Evolutionary conservation across 1,140 invertebrate genomes (phyloP).

Genomic region (Scaptomyza pallida): DNA sequence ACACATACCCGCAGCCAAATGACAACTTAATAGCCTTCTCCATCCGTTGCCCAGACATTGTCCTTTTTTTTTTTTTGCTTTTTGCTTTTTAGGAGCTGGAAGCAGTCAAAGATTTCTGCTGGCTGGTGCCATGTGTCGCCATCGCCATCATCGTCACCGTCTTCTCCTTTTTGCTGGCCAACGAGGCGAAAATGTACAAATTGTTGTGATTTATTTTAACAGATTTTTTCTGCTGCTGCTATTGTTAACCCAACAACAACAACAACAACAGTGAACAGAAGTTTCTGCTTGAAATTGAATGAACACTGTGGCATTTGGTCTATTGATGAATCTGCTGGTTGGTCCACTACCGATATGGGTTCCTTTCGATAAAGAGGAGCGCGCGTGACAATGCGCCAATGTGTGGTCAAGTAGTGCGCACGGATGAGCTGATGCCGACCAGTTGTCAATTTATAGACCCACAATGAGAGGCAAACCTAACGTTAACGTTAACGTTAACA

Average conservation of each 20-base stretch:
- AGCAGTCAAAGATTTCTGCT: constrained; percentile 31
- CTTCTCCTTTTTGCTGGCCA: constrained; percentile 33
- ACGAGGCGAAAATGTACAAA: constrained; percentile 80
- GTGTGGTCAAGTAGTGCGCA: constrained; percentile 77
- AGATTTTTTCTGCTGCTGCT: constrained; percentile 56
- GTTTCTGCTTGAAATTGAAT: constrained; percentile 8
- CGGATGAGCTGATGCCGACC: constrained; percentile 59
- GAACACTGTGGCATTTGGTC: constrained; percentile 53
- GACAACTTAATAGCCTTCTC: constrained; percentile 69
- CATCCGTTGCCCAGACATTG: constrained; percentile 69
- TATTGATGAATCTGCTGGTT: constrained; percentile 78
- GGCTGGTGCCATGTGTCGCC: constrained; percentile 61
- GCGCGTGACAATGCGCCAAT: constrained; percentile 80
- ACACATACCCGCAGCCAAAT: constrained; percentile 65
- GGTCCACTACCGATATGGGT: constrained; percentile 1
- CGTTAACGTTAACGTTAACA: constrained; percentile 80
- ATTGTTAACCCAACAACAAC: constrained; percentile 63
- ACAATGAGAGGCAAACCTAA: constrained; percentile 69
- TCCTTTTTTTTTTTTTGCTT: constrained; percentile 43
- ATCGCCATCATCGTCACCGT: constrained; percentile 52
- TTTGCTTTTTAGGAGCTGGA: too few relatives aligned
- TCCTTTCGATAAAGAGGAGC: background rate
- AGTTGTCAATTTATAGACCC: constrained; percentile 60
- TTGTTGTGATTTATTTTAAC: constrained; percentile 82
- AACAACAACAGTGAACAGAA: constrained; percentile 1